Evolutionary conservation across 2,888 invertebrate species (phyloP).

Genomic region (Prenolepis imparis): DNA sequence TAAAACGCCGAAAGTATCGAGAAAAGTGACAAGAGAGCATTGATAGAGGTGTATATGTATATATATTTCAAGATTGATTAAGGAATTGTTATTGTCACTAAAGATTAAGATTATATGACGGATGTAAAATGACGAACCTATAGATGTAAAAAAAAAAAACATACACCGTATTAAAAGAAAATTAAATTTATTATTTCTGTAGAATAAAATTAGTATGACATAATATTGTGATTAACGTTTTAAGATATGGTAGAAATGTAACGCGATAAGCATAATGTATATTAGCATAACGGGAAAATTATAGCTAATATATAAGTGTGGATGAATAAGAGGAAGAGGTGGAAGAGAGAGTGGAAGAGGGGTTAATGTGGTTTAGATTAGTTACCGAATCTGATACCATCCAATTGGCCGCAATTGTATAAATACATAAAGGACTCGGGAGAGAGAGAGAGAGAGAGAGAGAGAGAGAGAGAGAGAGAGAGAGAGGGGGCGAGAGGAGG

Average conservation of each 20-base stretch:
- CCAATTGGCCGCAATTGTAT: conserved; percentile 53
- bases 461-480: not conserved
- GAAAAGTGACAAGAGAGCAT: not conserved
- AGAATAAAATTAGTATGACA: not conserved
- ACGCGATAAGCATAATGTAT: conserved; percentile 2
- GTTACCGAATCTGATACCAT: conserved; percentile 51
- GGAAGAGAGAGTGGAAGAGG: not conserved
- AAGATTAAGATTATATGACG: too few relatives aligned
- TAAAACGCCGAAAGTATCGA: not conserved
- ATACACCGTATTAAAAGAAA: not conserved
- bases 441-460: not conserved
- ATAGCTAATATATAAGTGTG: not conserved
- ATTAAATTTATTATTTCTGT: not conserved
- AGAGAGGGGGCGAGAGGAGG: not conserved
- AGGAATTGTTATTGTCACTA: too few relatives aligned
- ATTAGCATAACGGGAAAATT: conserved; percentile 27
- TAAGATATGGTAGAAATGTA: conserved; percentile 1
- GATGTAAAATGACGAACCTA: too few relatives aligned
- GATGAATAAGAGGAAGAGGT: not conserved
- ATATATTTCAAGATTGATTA: too few relatives aligned
- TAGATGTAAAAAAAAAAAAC: not conserved
- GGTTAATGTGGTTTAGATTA: conserved; percentile 50
- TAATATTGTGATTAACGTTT: not conserved
- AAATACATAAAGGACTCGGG: conserved; percentile 45
- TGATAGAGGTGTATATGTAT: too few relatives aligned